Evolutionary conservation across 2,113 vertebrate species (phyloP).

Genomic region (Lophius piscatorius): DNA sequence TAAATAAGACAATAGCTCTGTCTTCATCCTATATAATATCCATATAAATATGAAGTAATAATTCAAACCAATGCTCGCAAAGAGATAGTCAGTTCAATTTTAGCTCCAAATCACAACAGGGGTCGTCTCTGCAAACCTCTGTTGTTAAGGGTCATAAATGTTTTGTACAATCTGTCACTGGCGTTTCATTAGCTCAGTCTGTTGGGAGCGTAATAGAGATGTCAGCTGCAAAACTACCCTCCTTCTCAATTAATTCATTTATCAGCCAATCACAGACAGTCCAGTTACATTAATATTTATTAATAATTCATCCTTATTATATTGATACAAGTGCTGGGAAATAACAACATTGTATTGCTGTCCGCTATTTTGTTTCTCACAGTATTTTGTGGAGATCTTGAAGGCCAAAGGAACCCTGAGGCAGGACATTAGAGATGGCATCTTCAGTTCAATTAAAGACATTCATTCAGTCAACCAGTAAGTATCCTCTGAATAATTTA

Average conservation of each 20-base stretch:
- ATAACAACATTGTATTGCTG: neutral
- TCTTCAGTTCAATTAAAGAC: constrained; percentile 91
- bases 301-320: neutral
- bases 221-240: constrained; percentile 28
- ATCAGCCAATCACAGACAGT: constrained; percentile 30
- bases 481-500: constrained; percentile 89
- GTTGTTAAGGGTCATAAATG: neutral
- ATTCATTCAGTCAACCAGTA: constrained; percentile 90
- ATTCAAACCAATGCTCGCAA: too few relatives aligned
- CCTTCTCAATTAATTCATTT: constrained; percentile 27
- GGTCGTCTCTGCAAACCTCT: too few relatives aligned
- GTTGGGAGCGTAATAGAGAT: constrained; percentile 63
- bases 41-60: too few relatives aligned
- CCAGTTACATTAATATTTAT: neutral
- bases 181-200: constrained; percentile 31
- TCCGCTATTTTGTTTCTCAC: constrained; percentile 57
- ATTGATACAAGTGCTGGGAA: constrained; percentile 16
- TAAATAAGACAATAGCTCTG: too few relatives aligned
- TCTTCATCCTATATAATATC: too few relatives aligned
- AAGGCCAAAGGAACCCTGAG: constrained; percentile 91
- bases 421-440: constrained; percentile 81
- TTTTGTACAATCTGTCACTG: neutral
- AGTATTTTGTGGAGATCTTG: constrained; percentile 92
- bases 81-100: too few relatives aligned
- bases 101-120: too few relatives aligned